Base-by-base conservation (phyloP, 2,888 invertebrate genomes). In the Branchinecta sandiegonensis region DNA sequence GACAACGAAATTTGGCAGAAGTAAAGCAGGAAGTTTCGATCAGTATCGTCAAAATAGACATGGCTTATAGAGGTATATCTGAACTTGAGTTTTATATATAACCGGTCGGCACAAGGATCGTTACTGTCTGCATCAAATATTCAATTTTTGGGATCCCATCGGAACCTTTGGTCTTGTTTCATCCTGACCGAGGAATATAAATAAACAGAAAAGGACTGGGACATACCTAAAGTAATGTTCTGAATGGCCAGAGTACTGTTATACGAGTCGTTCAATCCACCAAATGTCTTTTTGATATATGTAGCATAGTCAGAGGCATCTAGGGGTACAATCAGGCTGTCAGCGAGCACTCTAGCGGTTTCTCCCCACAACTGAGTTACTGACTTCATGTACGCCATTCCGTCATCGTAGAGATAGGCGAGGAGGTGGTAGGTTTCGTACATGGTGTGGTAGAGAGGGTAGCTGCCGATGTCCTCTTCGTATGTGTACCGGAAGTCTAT, bases 371-470 rank as follows among this genome's bases (percentile, higher is more conserved):
- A 56, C 37, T 71, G 70, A 2, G 73, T 71, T 37, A 73, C 65
- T 10, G 73, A 70, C n/a, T 70, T 56, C 65, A 77, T 76, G 37
- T 75, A 73, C 23, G 69, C 71, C 71, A 76, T 76, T 47, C 74
- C 74, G 7, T 74, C 75, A 72, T 79, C 79, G 48, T 78, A 74
- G 68, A 75, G 73, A 23, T 71, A 73, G 50, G 73, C 72, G 47
- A 78, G 74, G 66, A 77, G 74, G 14, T 76, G 73, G 70, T 75
- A 76, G 8, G 76, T 78, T 67, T 79, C 79, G 56, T 77, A 76
- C 47, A 77, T 70, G 0, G 78, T 78, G 69, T 77, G 78, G 70
- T 77, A 80, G 66, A 78, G 71, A 1, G 79, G 78, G 69, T 80
- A 78, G 0, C 75, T 73, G 47, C 48, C 12, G 48, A 65, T 69